phyloP scores from a whole-genome alignment of 2,113 vertebrate genomes.

The Hypanus sabinus region DNA sequence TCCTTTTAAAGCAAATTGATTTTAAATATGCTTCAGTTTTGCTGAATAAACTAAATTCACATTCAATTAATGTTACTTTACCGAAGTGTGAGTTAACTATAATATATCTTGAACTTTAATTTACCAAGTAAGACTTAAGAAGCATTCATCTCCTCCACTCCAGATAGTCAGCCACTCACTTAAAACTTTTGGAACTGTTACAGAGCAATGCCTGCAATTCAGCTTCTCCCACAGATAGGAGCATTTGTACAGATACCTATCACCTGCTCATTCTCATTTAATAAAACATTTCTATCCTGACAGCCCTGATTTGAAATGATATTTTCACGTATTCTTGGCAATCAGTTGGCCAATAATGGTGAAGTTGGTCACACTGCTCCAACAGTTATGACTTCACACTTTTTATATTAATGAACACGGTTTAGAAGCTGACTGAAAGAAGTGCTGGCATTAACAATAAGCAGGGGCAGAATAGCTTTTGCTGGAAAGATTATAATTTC shows the following conservation, averaged over 20 bases:
- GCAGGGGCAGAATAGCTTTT: conserved; percentile 66
- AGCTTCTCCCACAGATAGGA: neutral
- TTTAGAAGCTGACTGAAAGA: conserved; percentile 61
- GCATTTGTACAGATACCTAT: conserved; percentile 54
- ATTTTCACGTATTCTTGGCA: conserved; percentile 59
- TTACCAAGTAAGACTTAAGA: neutral
- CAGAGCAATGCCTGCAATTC: neutral
- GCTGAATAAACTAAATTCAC: neutral
- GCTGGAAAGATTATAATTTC: conserved; percentile 73
- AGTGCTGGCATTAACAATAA: conserved; percentile 66
- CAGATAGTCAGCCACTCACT: neutral
- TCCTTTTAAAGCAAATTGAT: neutral
- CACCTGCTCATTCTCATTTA: conserved; percentile 45
- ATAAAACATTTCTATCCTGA: conserved; percentile 45
- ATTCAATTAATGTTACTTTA: neutral
- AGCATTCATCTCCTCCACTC: neutral
- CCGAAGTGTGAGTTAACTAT: neutral
- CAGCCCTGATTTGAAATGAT: conserved; percentile 50
- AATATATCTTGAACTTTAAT: neutral
- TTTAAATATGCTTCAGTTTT: neutral
- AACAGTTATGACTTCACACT: conserved; percentile 68
- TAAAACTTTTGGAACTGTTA: neutral
- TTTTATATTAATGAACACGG: conserved; percentile 67
- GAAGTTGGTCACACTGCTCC: conserved; percentile 56
- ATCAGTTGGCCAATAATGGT: conserved; percentile 53